Evolutionary conservation across 2,113 vertebrate genomes (phyloP), one percentile per base, ranked within the genome.

Genomic region (Caranx melampygus): DNA sequence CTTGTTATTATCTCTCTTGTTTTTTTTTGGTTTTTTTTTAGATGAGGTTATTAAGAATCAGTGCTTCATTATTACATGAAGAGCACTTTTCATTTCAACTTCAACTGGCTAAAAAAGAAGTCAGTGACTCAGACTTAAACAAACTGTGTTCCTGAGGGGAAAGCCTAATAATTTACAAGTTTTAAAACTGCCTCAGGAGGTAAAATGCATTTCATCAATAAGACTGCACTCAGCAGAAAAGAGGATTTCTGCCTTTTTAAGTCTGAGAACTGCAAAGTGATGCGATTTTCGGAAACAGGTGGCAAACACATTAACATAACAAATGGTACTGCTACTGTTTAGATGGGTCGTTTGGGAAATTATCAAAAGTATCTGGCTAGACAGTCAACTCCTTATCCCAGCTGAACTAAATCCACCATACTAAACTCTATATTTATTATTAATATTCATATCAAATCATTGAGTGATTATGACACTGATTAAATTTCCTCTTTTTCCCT

Each of bases 21-120:
- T 69, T 76, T 26, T 26, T 26, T 26, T 26, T 26, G 26, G 1
- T 26, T 26, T 26, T 26, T 26, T 26, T 4, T 61, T 37, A 66
- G 65, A 75, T 81, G 62, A 63, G 21, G 58, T 68, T 54, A 71
- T 73, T 54, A 42, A 52, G 49, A 79, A 40, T 26, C 33, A 20
- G 5, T 49, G 7, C 44, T 64, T n/a, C 65, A 26, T 76, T 54
- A 67, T n/a, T 18, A 58, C 55, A 49, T 1, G 2, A 72, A 58
- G 7, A 72, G 44, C 42, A 37, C 47, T 70, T 82, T 82, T 64
- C 12, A 75, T 72, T 62, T 61, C 20, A 75, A 42, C 51, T 63
- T 75, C 26, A 26, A 26, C n/a, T 60, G 57, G n/a, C 34, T 21
- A 12, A 55, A 68, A 68, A 33, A 40, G 1, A 77, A 58, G 76